Base-by-base conservation (phyloP, 2,888 invertebrate genomes). In the Acleris laterana region DNA sequence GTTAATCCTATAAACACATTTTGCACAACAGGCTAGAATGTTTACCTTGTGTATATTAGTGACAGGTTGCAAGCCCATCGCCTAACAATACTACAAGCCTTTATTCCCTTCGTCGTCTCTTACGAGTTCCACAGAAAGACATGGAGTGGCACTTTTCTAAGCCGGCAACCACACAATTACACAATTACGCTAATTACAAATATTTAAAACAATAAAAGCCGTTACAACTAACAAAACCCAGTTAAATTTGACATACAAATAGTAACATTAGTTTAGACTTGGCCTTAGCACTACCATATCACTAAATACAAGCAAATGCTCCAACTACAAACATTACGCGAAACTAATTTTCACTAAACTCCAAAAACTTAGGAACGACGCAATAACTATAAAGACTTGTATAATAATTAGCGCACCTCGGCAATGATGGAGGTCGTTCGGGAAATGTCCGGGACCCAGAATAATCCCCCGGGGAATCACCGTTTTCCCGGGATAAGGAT, bases 401-500 rank as follows among this genome's bases (percentile, higher is more conserved):
- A 66, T 66, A 66, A 66, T 66, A 66, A 66, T 66, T 66, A 66
- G 51, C 38, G 42, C 64, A 64, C 64, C 65, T 60, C 28, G 9
- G 61, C 57, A 62, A 62, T 62, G 66, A 66, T 62, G 66, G 57
- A 62, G 66, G 62, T 52, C 66, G 38, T 66, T 66, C 66, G 16
- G 32, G 50, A 44, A 66, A 66, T 57, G 66, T 66, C 48, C 61
- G 25, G n/a, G 60, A 44, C 57, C 56, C 22, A 5, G 48, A 51
- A 57, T 66, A 62, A 66, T 61, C 67, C 69, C 66, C 19, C 66
- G 69, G 70, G 70, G 68, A 66, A 69, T 73, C 69, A 70, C 71
- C 70, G 72, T 71, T 71, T 71, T 63, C 62, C 46, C 63, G 63
- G 68, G 71, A 70, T 67, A 69, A 68, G 71, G 75, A 71, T 75